Percentiles rank a stretch among this genome's conserved stretches.
phyloP scores from a whole-genome alignment of 2,113 vertebrate species.

The Melospiza georgiana region DNA sequence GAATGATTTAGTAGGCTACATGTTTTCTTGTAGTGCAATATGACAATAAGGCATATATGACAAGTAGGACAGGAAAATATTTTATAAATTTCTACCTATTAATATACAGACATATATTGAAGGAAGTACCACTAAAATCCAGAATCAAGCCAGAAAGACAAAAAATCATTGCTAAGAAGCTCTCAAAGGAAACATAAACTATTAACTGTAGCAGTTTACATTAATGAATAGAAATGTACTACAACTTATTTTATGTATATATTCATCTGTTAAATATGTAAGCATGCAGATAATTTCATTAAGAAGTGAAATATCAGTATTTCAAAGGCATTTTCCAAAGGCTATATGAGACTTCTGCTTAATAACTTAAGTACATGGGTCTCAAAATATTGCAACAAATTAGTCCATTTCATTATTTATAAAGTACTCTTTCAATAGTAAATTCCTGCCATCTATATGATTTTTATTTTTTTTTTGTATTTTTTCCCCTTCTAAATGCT shows the following conservation, averaged over 20 bases:
- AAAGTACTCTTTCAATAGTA: background rate
- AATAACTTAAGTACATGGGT: background rate
- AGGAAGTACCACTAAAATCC: background rate
- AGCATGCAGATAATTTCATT: background rate
- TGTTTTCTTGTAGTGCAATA: background rate
- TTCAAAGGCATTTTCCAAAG: background rate
- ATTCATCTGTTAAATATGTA: background rate
- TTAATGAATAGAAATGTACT: background rate
- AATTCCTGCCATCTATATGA: background rate
- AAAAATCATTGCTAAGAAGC: background rate
- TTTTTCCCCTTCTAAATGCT: background rate
- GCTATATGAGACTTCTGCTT: background rate
- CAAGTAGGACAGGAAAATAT: background rate
- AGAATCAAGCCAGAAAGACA: background rate
- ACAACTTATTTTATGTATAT: background rate
- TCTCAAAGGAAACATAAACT: background rate
- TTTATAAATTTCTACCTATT: background rate
- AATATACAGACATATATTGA: background rate
- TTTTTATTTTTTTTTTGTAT: too few relatives aligned
- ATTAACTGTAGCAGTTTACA: background rate
- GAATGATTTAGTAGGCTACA: background rate
- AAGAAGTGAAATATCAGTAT: background rate
- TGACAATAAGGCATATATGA: background rate
- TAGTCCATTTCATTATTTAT: background rate
- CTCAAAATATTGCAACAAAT: background rate